Conservation (phyloP, 2,797 vertebrate species). For the Peromyscus nudipes region DNA sequence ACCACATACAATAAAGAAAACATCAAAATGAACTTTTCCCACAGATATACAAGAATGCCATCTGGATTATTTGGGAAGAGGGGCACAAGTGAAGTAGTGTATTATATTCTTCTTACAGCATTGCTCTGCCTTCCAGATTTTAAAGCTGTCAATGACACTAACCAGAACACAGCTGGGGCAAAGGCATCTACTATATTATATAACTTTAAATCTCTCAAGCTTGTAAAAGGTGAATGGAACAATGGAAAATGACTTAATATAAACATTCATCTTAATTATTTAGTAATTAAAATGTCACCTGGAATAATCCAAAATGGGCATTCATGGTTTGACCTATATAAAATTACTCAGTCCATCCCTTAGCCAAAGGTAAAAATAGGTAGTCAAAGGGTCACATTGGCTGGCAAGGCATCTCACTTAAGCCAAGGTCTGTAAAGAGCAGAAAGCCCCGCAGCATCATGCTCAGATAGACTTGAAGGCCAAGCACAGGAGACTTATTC, state of each 20-base stretch:
- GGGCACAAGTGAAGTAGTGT: not conserved
- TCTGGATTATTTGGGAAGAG: not conserved
- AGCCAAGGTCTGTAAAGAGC: not conserved
- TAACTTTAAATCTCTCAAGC: not conserved
- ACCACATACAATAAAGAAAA: not conserved
- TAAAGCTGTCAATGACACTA: constrained; percentile 10
- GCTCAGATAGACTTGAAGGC: not conserved
- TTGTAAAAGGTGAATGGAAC: not conserved
- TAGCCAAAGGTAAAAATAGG: not conserved
- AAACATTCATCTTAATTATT: not conserved
- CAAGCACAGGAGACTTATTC: not conserved
- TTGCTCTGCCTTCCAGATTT: not conserved
- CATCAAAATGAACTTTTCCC: constrained; percentile 11
- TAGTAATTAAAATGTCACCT: not conserved
- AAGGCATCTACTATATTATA: not conserved
- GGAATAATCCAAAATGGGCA: constrained; percentile 1
- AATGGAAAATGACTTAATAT: not conserved
- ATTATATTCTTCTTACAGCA: not conserved
- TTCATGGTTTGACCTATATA: constrained; percentile 4
- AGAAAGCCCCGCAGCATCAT: not conserved
- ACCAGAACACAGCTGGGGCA: constrained; percentile 3
- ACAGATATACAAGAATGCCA: not conserved
- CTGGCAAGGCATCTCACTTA: not conserved
- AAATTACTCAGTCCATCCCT: constrained; percentile 1
- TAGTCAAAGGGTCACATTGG: not conserved